Conservation (phyloP, 2,113 vertebrate genomes). For the Lasiurus borealis region DNA sequence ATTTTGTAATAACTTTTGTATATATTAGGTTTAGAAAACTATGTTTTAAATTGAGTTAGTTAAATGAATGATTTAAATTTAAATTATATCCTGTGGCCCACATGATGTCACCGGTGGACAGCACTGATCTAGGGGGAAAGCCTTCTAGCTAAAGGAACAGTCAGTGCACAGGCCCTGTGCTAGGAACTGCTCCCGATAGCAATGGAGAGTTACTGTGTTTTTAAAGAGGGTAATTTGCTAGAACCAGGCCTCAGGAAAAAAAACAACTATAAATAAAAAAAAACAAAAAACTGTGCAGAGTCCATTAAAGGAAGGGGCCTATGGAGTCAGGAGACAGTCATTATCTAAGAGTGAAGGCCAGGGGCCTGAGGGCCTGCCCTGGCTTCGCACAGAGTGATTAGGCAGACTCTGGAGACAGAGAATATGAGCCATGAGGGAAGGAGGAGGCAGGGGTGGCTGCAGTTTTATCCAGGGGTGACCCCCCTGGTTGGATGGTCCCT, state of each 20-base stretch:
- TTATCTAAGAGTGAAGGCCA: neutral
- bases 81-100: neutral
- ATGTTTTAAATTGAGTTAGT: neutral
- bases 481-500: neutral
- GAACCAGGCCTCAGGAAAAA: neutral
- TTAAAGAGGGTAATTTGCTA: neutral
- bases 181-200: neutral
- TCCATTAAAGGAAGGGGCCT: neutral
- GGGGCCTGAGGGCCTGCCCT: neutral
- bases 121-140: neutral
- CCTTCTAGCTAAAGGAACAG: neutral
- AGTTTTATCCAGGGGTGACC: neutral
- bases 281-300: neutral
- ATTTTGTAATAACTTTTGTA: slow-evolving; percentile 35
- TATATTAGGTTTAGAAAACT: neutral
- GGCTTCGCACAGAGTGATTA: neutral
- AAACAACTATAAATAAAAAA: neutral
- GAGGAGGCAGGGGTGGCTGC: rapidly evolving
- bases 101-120: neutral
- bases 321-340: neutral
- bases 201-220: neutral
- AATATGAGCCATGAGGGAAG: neutral
- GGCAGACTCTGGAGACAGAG: neutral
- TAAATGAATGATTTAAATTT: neutral
- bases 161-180: neutral